Evolutionary conservation across 1,140 invertebrate species (phyloP), one percentile per base, ranked within the genome.

Genomic region (Palaemon carinicauda): DNA sequence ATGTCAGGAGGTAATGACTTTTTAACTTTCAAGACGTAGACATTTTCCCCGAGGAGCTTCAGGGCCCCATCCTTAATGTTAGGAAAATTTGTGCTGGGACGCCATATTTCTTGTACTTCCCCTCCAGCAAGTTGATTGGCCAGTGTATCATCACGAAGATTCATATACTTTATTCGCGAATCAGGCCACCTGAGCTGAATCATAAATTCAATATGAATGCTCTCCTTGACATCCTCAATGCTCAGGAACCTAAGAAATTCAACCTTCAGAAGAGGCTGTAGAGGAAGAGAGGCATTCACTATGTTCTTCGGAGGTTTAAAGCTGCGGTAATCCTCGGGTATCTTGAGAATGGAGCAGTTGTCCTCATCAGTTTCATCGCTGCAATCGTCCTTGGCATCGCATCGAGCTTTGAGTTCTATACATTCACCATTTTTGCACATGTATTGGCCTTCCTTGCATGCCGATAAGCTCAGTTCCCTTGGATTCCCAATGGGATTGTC

Each of bases 361-460:
- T 86, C 84, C 41, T 86, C 84, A 29, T 86, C 84, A 10, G 84
- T 86, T 29, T 78, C 77, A 33, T 86, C 84, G 0, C 10, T 24
- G 27, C 84, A 86, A 52, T 86, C 84, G 19, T 69, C 65, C 69
- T 86, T 86, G 51, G 84, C 84, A 29, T 86, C 84, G 41, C 84
- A 86, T 0, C 84, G 84, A 31, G 74, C 65, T 9, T 5, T 29
- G 10, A 80, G n/a, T 33, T 73, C 65, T 17, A 86, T 86, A 41
- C 84, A 86, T 29, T 86, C 53, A 10, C 84, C 84, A 12, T 80
- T 50, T 60, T 80, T 27, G 54, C 84, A 86, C 84, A 86, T 86
- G 27, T 86, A 86, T 27, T 86, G 41, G 0, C 41, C 51, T 1
- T n/a, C 33, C 9, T 21, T 74, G 24, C 84, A 86, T 41, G 29